phyloP scores from a whole-genome alignment of 2,888 invertebrate genomes.

The Ophioninae sp. region DNA sequence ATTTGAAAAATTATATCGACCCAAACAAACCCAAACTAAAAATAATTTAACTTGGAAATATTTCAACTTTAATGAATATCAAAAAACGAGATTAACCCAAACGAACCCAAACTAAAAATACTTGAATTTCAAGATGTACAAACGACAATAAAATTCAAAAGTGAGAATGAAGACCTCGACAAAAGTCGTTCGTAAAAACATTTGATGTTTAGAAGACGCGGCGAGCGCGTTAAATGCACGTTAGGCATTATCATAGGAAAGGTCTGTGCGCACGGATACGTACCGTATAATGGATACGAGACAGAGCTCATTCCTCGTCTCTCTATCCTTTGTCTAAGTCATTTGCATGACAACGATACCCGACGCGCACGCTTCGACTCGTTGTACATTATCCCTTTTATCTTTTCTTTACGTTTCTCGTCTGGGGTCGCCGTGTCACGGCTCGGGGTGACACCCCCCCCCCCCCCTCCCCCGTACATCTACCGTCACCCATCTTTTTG shows the following conservation, averaged over 20 bases:
- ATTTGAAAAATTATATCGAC: too few relatives aligned
- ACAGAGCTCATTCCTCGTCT: slow-evolving; percentile 28
- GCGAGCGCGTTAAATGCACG: slow-evolving; percentile 62
- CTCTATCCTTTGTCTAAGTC: slow-evolving; percentile 24
- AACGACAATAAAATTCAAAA: slow-evolving; percentile 42
- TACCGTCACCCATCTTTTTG: slow-evolving; percentile 37
- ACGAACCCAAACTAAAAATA: not conserved
- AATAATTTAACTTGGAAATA: too few relatives aligned
- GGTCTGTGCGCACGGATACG: slow-evolving; percentile 33
- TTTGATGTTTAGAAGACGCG: slow-evolving; percentile 57
- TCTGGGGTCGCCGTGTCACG: slow-evolving; percentile 64
- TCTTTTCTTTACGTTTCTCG: slow-evolving; percentile 50
- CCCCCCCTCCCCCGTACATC: too few relatives aligned
- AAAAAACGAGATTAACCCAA: not conserved
- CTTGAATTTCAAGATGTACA: not conserved
- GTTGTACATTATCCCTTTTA: slow-evolving; percentile 60
- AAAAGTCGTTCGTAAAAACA: slow-evolving; percentile 48
- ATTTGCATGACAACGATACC: slow-evolving; percentile 65
- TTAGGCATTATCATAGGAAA: slow-evolving; percentile 59
- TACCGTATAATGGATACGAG: slow-evolving; percentile 50
- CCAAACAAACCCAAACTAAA: too few relatives aligned
- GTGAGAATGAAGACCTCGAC: slow-evolving; percentile 32
- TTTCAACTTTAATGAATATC: too few relatives aligned
- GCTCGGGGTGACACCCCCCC: slow-evolving; percentile 68
- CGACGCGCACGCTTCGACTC: slow-evolving; percentile 61